These are phyloP conservation scores for Chelonus formosanus DNA, from an alignment of 2,888 invertebrate genomes.

Conservation along the genomic window DNA sequence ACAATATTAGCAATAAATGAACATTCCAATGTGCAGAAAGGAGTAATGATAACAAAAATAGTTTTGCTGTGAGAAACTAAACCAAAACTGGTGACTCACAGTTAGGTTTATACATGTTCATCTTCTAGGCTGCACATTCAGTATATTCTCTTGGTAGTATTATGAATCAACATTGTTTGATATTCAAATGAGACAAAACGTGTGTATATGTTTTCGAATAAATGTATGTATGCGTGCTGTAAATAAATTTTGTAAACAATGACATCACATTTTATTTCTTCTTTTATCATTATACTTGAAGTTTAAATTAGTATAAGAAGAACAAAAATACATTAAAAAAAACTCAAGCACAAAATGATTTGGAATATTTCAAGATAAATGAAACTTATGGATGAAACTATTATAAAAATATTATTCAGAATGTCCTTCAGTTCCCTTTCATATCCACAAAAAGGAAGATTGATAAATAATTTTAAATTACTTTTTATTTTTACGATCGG, in stretches of 20 bases:
- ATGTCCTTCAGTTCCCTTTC: not conserved
- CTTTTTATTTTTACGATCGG: not conserved
- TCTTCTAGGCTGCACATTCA: slow-evolving; percentile 10
- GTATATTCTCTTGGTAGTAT: slow-evolving; percentile 13
- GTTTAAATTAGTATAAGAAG: no score
- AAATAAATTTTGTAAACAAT: no score
- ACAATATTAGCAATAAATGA: slow-evolving; percentile 41
- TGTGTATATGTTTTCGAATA: not conserved
- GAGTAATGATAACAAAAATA: slow-evolving; percentile 30
- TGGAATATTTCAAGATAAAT: not conserved
- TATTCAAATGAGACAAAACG: no score
- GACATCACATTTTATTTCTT: no score
- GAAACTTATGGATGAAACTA: slow-evolving; percentile 6
- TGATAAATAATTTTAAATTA: slow-evolving; percentile 5
- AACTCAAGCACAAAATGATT: no score
- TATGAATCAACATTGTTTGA: slow-evolving; percentile 1
- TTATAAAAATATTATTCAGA: slow-evolving; percentile 5
- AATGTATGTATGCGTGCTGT: not conserved
- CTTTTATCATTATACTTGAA: no score
- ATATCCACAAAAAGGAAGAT: slow-evolving; percentile 2
- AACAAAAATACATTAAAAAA: no score
- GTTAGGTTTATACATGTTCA: not conserved
- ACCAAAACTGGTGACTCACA: slow-evolving; percentile 18
- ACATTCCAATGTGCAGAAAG: slow-evolving; percentile 21
- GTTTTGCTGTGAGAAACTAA: slow-evolving; percentile 13